Evolutionary conservation across 2,888 invertebrate genomes (phyloP).

Genomic region (Criorhina ranunculi): DNA sequence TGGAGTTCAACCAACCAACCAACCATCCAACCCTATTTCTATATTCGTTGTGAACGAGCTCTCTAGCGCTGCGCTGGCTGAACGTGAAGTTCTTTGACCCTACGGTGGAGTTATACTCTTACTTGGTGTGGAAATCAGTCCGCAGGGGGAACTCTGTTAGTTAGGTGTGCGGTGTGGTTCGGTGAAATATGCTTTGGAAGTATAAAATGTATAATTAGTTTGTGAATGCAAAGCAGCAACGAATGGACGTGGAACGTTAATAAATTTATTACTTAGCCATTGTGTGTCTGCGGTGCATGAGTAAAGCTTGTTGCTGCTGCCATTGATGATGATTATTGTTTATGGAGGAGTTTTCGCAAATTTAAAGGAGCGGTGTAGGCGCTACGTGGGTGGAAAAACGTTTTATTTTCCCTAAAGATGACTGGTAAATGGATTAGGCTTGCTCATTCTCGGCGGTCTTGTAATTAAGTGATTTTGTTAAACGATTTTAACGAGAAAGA

Average conservation of each 20-base stretch:
- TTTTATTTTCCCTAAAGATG: background rate
- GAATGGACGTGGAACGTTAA: constrained; percentile 68
- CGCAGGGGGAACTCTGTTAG: constrained; percentile 20
- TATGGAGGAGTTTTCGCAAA: constrained; percentile 59
- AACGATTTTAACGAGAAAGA: background rate
- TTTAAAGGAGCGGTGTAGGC: constrained; percentile 40
- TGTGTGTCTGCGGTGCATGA: constrained; percentile 30
- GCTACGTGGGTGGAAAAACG: constrained; percentile 42
- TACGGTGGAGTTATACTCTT: constrained; percentile 42
- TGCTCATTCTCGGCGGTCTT: background rate
- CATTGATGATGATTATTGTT: constrained; percentile 56
- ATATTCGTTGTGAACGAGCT: constrained; percentile 54
- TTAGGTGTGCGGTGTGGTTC: constrained; percentile 31
- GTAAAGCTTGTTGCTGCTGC: constrained; percentile 19
- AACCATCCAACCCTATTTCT: constrained; percentile 70
- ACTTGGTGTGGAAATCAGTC: constrained; percentile 62
- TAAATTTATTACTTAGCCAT: constrained; percentile 71
- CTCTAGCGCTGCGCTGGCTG: constrained; percentile 40
- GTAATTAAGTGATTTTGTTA: constrained; percentile 1
- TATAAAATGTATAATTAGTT: constrained; percentile 72
- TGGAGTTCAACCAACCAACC: constrained; percentile 44
- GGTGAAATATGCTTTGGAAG: constrained; percentile 57
- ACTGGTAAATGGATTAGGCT: background rate
- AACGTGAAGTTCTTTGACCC: constrained; percentile 72
- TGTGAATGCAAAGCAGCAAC: constrained; percentile 72